These are phyloP conservation scores for Idaea aversata DNA, from an alignment of 2,888 invertebrate species.

Conservation along the genomic window DNA sequence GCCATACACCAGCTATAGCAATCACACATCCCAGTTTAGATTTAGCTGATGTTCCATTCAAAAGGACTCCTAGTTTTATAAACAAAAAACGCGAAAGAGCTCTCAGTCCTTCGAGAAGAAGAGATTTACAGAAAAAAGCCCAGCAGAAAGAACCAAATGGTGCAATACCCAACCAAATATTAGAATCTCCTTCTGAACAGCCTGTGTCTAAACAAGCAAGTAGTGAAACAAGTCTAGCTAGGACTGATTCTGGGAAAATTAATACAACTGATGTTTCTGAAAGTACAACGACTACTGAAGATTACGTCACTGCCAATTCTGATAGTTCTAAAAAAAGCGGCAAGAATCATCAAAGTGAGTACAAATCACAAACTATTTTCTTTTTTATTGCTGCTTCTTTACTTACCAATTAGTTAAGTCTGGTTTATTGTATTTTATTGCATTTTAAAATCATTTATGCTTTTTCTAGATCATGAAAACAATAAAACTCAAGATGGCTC, in stretches of 20 bases:
- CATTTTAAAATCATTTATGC: neutral
- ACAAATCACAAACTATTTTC: neutral
- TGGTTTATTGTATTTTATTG: neutral
- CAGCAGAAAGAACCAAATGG: slow-evolving; percentile 70
- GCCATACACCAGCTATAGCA: slow-evolving; percentile 78
- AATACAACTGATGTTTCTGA: slow-evolving; percentile 91
- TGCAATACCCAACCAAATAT: slow-evolving; percentile 59
- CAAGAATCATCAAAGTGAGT: slow-evolving; percentile 69
- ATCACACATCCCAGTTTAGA: slow-evolving; percentile 80
- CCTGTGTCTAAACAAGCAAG: slow-evolving; percentile 56
- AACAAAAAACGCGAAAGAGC: slow-evolving; percentile 77
- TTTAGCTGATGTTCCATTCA: slow-evolving; percentile 71
- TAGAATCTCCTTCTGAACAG: slow-evolving; percentile 62
- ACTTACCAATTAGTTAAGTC: neutral
- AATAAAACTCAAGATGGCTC: slow-evolving; percentile 86
- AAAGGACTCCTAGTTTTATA: slow-evolving; percentile 73
- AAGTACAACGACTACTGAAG: slow-evolving; percentile 91
- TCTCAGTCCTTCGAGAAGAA: slow-evolving; percentile 73
- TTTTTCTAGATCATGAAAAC: slow-evolving; percentile 76
- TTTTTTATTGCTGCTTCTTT: neutral
- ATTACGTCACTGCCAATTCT: slow-evolving; percentile 92
- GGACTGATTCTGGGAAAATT: slow-evolving; percentile 86
- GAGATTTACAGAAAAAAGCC: slow-evolving; percentile 67
- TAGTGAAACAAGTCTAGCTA: slow-evolving; percentile 78
- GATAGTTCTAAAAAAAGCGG: slow-evolving; percentile 85